Base-by-base conservation (phyloP, 2,888 invertebrate species). In the Nyleta sp. region DNA sequence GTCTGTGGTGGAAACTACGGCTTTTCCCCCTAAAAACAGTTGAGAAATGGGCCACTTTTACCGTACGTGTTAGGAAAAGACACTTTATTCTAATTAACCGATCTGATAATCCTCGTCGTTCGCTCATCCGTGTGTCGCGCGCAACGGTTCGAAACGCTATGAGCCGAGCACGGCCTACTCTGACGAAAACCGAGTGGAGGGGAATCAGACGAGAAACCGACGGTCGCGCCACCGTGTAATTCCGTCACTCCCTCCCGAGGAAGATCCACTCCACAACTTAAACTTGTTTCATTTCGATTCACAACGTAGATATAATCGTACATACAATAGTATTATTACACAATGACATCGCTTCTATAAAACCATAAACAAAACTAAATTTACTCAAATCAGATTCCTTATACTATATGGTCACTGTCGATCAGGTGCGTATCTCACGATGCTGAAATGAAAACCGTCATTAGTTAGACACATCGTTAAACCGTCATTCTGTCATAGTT, bases 241-340 rank as follows among this genome's bases (percentile, higher is more conserved):
- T 38, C 38, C 38, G 38, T 38, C 38, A 38, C 38, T 38, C 38
- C 38, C 38, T 38, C 38, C 38, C 38, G 38, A 38, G 38, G 38
- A 38, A 38, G 10, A 38, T 38, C 38, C 38, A 13, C 38, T 38
- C n/a, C 38, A 35, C 10, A 35, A n/a, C 38, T 5, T n/a, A n/a
- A 10, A 38, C 15, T 11, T 28, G 10, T 10, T 28, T 28, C 10
- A 28, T 28, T 28, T 28, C 10, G 7, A 5, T 28, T 28, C 38
- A 38, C n/a, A 38, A 38, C n/a, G 5, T 15, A 15, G 5, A 38
- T n/a, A 38, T 6, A 38, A 11, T 28, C 7, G 24, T 35, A 10
- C n/a, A 11, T 35, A 35, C 8, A 35, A 35, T 7, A 35, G 35
- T 35, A 35, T n/a, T 6, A 35, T 35, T 3, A 5, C n/a, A 35